Evolutionary conservation across 2,113 vertebrate species (phyloP).

Genomic region (Oncorhynchus kisutch): DNA sequence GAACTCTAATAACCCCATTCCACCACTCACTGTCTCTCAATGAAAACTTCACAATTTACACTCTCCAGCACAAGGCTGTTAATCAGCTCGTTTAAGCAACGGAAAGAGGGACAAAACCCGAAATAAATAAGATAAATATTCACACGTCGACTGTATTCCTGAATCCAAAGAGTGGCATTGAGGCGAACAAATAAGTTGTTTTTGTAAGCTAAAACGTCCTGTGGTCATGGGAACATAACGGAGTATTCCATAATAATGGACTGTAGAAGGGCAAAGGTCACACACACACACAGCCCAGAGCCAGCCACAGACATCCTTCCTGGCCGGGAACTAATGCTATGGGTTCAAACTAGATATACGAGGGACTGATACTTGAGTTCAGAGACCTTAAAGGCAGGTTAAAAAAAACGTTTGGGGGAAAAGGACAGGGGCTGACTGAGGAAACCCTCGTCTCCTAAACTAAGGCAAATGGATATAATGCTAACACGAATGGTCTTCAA

Average conservation of each 20-base stretch:
- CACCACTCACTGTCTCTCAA: background rate
- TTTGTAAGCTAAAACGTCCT: background rate
- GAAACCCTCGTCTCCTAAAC: no score
- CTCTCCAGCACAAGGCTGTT: background rate
- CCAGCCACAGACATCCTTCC: background rate
- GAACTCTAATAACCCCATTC: slow-evolving; percentile 65
- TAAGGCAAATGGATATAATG: no score
- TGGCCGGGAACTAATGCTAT: slow-evolving; percentile 1
- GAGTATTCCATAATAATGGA: background rate
- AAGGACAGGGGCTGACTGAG: no score
- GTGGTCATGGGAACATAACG: background rate
- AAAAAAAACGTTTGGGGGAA: no score
- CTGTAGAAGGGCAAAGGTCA: background rate
- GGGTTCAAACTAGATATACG: background rate
- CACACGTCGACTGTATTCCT: no score
- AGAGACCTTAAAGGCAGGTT: background rate
- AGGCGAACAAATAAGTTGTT: background rate
- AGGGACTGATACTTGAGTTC: slow-evolving; percentile 8
- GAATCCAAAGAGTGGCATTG: background rate
- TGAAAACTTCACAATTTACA: background rate
- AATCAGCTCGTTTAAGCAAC: background rate
- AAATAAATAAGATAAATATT: background rate
- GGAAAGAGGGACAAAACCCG: background rate
- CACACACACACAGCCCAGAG: background rate
- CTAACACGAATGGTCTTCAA: no score